Percentiles rank a stretch among this genome's conserved stretches.
These are phyloP conservation scores for Mesocentrotus franciscanus DNA, from an alignment of 53 echinoderm and acorn worm genomes.

Conservation along the genomic window DNA sequence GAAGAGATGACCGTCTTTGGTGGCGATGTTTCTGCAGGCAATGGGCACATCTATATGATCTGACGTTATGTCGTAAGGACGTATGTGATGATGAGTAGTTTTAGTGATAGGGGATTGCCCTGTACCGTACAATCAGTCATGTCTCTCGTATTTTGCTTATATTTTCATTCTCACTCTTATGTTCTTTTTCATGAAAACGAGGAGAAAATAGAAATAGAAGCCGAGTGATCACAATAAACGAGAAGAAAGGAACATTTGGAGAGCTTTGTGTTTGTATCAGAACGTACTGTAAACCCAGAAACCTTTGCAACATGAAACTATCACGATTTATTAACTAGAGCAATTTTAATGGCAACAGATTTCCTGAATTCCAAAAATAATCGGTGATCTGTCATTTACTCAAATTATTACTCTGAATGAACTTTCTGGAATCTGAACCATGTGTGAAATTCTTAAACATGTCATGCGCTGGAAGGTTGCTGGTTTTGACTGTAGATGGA, in stretches of 20 bases:
- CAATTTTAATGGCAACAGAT: no score
- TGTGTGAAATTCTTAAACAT: no score
- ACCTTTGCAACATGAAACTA: background rate
- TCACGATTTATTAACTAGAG: no score
- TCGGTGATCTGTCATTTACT: no score
- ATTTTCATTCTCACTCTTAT: background rate
- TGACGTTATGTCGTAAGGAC: background rate
- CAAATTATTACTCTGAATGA: no score
- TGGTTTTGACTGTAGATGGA: no score
- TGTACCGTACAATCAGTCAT: background rate
- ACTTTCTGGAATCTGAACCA: no score
- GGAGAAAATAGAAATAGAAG: background rate
- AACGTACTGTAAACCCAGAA: background rate
- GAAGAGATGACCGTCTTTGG: background rate
- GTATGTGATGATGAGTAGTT: background rate
- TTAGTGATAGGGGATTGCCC: background rate
- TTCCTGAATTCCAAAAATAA: no score
- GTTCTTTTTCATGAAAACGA: slow-evolving; percentile 16
- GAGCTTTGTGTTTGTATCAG: background rate
- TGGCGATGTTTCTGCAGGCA: background rate
- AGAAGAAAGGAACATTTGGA: background rate
- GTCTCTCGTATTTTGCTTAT: background rate
- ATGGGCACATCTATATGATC: background rate
- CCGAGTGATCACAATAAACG: slow-evolving; percentile 7
- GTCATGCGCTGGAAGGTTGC: no score